Base-by-base conservation (phyloP, 2,113 vertebrate genomes). In the Campylomormyrus tamandua region DNA sequence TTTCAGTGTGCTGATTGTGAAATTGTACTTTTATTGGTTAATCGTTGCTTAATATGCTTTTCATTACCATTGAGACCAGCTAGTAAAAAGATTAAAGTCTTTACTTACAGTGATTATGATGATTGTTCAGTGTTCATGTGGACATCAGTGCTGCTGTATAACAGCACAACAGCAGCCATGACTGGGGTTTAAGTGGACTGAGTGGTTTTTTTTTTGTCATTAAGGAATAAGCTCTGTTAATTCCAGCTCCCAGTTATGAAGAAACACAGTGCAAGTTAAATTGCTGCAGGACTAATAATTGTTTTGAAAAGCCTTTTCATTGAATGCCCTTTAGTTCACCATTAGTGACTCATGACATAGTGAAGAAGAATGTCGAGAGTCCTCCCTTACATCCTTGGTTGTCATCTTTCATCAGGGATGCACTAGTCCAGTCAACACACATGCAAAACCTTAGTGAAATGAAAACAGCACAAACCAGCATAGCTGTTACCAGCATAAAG, bases 1-100 rank as follows among this genome's bases (percentile, higher is more conserved):
- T 53, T 39, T 35, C 50, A 53, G 49, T 39, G 27, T 39, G 45
- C 35, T 19, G n/a, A 52, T 48, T 46, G 50, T 87, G 50, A 87
- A 53, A 35, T 87, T 48, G 83, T 84, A 46, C 45, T 84, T 48
- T 87, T 87, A 53, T 87, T 56, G 85, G 85, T 87, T 56, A 87
- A 87, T 53, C 27, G 4, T 87, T 53, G 31, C 50, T 87, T 87
- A 53, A 87, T 52, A 53, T 52, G 48, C 31, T 87, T 53, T 56
- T 87, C 50, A 53, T 49, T 70, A 58, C 56, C 19, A 46, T 62
- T 52, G 46, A 4, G 27, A 19, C 48, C 46, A 24, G 49, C 48
- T 19, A 87, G 50, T 53, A 35, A 31, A 87, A 87, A 52, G 49
- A 21, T 52, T 50, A 52, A 48, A 49, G 49, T 7, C 50, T 52